Evolutionary conservation across 92 coral and sea anemone genomes (phyloP).

Genomic region (Phymanthus crucifer): DNA sequence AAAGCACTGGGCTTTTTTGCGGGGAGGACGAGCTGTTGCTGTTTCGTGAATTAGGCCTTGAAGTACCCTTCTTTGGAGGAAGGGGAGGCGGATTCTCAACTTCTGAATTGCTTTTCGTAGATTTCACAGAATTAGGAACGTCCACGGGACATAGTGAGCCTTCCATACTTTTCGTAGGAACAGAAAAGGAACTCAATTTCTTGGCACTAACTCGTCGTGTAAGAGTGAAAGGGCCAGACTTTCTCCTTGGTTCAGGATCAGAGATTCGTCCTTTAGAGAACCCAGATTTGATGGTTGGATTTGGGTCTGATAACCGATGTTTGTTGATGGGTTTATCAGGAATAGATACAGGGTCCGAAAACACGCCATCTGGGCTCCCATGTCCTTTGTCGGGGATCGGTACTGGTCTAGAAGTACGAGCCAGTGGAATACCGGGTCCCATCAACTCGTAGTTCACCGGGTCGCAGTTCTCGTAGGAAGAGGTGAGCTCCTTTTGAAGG

Average conservation of each 20-base stretch:
- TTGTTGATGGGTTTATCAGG: neutral
- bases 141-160: conserved; percentile 43
- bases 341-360: conserved; percentile 29
- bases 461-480: conserved; percentile 47
- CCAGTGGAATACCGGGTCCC: conserved; percentile 33
- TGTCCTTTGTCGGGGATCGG: conserved; percentile 41
- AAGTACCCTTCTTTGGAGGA: neutral
- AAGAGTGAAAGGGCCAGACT: conserved; percentile 25
- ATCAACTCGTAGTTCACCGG: conserved; percentile 42
- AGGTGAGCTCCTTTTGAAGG: conserved; percentile 19
- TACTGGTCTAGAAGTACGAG: conserved; percentile 41
- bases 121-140: conserved; percentile 9
- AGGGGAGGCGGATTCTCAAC: conserved; percentile 23
- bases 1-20: conserved; percentile 8
- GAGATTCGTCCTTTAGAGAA: conserved; percentile 21
- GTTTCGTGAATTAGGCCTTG: conserved; percentile 29
- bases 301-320: conserved; percentile 31
- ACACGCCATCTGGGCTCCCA: neutral
- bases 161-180: conserved; percentile 1
- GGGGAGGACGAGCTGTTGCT: conserved; percentile 30
- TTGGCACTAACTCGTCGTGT: conserved; percentile 28
- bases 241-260: conserved; percentile 14
- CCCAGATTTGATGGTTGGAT: conserved; percentile 5
- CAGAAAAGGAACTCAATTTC: conserved; percentile 21
- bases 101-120: neutral